Percentiles rank a stretch among this genome's conserved stretches.
These are phyloP conservation scores for Myotis vivesi DNA, from an alignment of 2,797 vertebrate species.

Conservation along the genomic window DNA sequence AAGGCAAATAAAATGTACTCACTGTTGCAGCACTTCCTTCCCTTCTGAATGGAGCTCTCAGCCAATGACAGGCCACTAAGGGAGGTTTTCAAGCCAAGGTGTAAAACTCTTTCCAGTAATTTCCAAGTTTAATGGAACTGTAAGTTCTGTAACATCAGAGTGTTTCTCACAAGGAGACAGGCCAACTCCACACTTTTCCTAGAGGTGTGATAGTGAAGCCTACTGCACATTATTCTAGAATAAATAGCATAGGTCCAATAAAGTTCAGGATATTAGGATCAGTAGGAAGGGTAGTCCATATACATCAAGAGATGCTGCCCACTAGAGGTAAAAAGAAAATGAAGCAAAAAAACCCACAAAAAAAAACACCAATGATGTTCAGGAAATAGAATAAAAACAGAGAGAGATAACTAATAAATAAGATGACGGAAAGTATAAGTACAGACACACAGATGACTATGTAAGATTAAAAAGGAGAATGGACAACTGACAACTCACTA, in stretches of 20 bases:
- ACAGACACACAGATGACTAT: background rate
- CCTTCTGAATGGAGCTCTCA: slow-evolving; percentile 56
- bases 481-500: background rate
- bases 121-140: slow-evolving; percentile 51
- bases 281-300: background rate
- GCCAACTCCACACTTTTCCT: slow-evolving; percentile 43
- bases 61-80: slow-evolving; percentile 45
- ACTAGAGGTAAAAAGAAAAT: background rate
- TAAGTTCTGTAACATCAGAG: slow-evolving; percentile 15
- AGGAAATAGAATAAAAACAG: background rate
- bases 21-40: slow-evolving; percentile 58
- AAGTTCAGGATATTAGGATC: slow-evolving; percentile 6
- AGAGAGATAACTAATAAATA: background rate
- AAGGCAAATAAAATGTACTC: slow-evolving; percentile 68
- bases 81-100: slow-evolving; percentile 50
- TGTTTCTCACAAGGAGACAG: slow-evolving; percentile 15
- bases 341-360: background rate
- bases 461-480: slow-evolving; percentile 33
- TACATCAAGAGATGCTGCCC: background rate
- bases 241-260: background rate
- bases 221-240: slow-evolving; percentile 26
- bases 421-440: background rate
- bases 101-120: slow-evolving; percentile 56
- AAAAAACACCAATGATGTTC: background rate
- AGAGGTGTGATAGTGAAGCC: slow-evolving; percentile 13